Evolutionary conservation across 1,140 invertebrate species (phyloP).

Genomic region (Procambarus virginalis): DNA sequence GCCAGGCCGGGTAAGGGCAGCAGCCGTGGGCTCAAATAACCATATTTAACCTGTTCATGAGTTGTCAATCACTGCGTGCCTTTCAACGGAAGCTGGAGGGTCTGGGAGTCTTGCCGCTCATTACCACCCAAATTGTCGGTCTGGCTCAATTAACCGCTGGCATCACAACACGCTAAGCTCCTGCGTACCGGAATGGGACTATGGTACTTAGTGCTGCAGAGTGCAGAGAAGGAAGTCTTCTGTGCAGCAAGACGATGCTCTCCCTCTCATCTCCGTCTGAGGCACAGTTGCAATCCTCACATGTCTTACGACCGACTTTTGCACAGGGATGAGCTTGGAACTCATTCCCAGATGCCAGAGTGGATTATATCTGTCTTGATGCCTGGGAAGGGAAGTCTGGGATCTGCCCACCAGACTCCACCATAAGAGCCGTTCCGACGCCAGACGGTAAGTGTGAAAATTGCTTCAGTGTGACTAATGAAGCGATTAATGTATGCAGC

Average conservation of each 20-base stretch:
- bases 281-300: background rate
- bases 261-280: background rate
- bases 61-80: constrained; percentile 40
- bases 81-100: constrained; percentile 50
- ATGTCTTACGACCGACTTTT: constrained; percentile 15
- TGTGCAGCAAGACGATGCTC: background rate
- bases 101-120: constrained; percentile 26
- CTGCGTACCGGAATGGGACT: background rate
- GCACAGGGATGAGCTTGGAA: background rate
- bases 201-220: background rate
- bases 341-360: background rate
- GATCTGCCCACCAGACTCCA: too few species aligned
- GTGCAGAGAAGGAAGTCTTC: background rate
- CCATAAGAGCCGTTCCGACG: too few species aligned
- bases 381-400: background rate
- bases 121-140: constrained; percentile 31
- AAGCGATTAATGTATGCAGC: too few species aligned
- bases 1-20: background rate
- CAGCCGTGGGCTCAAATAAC: constrained; percentile 17
- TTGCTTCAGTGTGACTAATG: too few species aligned
- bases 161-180: constrained; percentile 8
- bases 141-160: constrained; percentile 32
- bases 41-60: constrained; percentile 40
- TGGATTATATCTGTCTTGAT: background rate
- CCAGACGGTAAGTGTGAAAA: too few species aligned